These are phyloP conservation scores for Drosophila dunni DNA, from an alignment of 1,140 invertebrate species.

Conservation along the genomic window DNA sequence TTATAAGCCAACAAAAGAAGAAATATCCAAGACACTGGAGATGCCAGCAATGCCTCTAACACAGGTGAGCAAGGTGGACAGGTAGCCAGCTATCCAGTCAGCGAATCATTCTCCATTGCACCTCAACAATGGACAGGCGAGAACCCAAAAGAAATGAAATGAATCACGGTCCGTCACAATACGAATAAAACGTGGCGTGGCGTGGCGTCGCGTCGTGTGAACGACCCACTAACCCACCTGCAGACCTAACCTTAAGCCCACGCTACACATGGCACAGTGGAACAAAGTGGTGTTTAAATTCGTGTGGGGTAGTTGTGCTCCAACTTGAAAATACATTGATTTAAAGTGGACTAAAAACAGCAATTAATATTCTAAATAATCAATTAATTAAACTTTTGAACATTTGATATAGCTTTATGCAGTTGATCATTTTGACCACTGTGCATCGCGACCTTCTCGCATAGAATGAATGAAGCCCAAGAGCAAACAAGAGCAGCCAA, in stretches of 20 bases:
- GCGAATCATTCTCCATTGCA: conserved; percentile 54
- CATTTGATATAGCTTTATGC: too few relatives aligned
- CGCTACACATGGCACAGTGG: conserved; percentile 13
- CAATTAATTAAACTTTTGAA: too few relatives aligned
- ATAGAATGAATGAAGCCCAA: conserved; percentile 54
- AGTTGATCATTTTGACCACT: too few relatives aligned
- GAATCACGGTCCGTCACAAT: conserved; percentile 69
- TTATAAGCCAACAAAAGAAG: conserved; percentile 48
- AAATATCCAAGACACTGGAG: conserved; percentile 17
- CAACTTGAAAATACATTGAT: too few relatives aligned
- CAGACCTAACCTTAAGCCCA: conserved; percentile 25
- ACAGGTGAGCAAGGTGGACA: conserved; percentile 7
- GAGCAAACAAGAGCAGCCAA: conserved; percentile 61
- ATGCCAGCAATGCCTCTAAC: conserved; percentile 2
- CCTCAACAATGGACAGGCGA: conserved; percentile 47
- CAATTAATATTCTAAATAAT: too few relatives aligned
- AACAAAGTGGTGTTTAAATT: background rate
- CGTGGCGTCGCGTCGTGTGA: conserved; percentile 26
- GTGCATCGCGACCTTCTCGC: conserved; percentile 49
- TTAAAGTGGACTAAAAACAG: too few relatives aligned
- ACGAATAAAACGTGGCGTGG: conserved; percentile 30
- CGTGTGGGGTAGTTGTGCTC: too few relatives aligned
- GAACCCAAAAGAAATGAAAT: conserved; percentile 43
- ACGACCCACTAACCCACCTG: conserved; percentile 51
- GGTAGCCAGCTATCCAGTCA: conserved; percentile 37